Evolutionary conservation across 1,140 invertebrate species (phyloP).

Genomic region (Patella vulgata): DNA sequence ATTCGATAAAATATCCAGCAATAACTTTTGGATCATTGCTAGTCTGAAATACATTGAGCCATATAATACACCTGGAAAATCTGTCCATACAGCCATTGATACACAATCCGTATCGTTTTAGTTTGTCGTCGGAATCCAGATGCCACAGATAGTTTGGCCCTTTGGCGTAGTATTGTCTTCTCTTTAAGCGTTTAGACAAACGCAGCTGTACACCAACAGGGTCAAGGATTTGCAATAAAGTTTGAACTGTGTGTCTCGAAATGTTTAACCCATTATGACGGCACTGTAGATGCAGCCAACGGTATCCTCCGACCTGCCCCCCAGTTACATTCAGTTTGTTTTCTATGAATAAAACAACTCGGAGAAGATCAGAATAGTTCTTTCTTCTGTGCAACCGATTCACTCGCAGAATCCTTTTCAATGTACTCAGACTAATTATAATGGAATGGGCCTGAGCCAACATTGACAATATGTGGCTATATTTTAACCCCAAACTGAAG

Average conservation of each 20-base stretch:
- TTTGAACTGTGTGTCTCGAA: background rate
- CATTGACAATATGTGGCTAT: background rate
- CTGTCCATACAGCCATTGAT: constrained; percentile 57
- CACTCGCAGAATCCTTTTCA: background rate
- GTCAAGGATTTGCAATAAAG: background rate
- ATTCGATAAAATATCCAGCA: constrained; percentile 39
- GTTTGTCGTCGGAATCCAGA: constrained; percentile 51
- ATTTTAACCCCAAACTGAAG: constrained; percentile 1
- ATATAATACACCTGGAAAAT: constrained; percentile 51
- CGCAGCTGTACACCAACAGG: too few relatives aligned
- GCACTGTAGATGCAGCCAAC: background rate
- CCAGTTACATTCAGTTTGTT: background rate
- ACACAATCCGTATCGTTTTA: constrained; percentile 51
- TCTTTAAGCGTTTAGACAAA: too few relatives aligned
- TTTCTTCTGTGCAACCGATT: background rate
- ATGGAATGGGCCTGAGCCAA: background rate
- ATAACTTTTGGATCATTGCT: constrained; percentile 47
- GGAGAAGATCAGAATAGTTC: background rate
- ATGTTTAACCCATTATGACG: background rate
- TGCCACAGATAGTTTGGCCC: constrained; percentile 49
- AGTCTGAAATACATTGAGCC: constrained; percentile 42
- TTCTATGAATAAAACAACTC: background rate
- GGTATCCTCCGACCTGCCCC: too few relatives aligned
- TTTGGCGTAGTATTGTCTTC: constrained; percentile 26
- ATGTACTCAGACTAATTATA: background rate